Conservation (phyloP, 2,113 vertebrate genomes). For the Apeltes quadracus region DNA sequence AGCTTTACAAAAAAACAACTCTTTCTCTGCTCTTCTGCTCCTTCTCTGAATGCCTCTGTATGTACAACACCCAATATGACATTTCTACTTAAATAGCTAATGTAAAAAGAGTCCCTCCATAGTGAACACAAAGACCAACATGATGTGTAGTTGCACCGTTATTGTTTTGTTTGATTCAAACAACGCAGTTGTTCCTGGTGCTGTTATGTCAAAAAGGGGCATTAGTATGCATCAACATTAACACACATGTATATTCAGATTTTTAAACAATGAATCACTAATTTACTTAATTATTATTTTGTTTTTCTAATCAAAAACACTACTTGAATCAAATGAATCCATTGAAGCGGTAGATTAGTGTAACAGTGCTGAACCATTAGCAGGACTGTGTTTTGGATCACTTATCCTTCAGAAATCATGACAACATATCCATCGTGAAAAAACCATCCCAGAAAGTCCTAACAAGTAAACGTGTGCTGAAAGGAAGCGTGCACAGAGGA, state of each 20-base stretch:
- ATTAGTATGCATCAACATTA: not conserved
- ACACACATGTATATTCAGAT: not conserved
- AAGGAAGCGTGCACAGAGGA: not conserved
- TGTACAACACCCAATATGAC: not conserved
- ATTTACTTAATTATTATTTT: not conserved
- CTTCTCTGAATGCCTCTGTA: constrained; percentile 5
- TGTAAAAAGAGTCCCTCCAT: not conserved
- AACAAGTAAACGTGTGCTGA: not conserved
- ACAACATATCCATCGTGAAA: no score
- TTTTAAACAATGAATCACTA: not conserved
- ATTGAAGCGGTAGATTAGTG: not conserved
- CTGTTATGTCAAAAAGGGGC: not conserved
- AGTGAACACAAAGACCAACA: not conserved
- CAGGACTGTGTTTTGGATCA: not conserved
- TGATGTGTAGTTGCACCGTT: not conserved
- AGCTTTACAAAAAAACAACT: not conserved
- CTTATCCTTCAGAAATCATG: not conserved
- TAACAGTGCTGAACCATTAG: not conserved
- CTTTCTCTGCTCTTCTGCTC: constrained; percentile 6
- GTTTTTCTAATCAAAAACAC: not conserved
- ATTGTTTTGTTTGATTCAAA: not conserved
- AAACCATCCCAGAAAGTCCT: not conserved
- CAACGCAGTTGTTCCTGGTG: not conserved
- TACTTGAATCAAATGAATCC: not conserved
- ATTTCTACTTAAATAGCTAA: not conserved